Evolutionary conservation across 2,888 invertebrate genomes (phyloP).

Genomic region (Anorthoa munda): DNA sequence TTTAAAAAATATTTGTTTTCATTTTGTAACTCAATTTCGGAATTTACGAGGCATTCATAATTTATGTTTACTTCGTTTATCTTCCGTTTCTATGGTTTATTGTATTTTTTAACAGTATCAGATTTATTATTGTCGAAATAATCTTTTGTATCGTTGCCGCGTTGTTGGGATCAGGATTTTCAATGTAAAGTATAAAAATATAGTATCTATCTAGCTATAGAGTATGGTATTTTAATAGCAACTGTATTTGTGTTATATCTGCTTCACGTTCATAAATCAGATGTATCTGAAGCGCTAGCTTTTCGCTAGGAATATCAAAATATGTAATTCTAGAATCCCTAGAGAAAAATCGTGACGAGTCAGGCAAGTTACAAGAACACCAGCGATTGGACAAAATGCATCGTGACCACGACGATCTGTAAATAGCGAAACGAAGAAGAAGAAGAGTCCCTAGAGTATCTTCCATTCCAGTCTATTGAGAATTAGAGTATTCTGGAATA

Average conservation of each 20-base stretch:
- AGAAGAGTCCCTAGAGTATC: neutral
- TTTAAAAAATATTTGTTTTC: neutral
- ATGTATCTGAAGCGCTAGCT: neutral
- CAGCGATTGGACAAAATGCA: too few species aligned
- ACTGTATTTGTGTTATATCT: neutral
- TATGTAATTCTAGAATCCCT: too few species aligned
- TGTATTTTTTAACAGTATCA: neutral
- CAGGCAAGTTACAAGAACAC: too few species aligned
- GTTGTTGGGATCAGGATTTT: neutral
- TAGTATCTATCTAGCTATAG: neutral
- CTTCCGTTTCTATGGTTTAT: neutral
- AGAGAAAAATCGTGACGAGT: too few species aligned
- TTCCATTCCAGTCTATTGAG: too few species aligned
- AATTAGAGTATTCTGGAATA: neutral
- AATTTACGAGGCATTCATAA: neutral
- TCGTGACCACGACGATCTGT: too few species aligned
- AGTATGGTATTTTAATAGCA: neutral
- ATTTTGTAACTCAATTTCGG: slow-evolving; percentile 12
- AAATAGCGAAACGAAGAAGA: too few species aligned
- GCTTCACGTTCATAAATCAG: neutral
- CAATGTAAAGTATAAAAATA: neutral
- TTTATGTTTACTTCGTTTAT: slow-evolving; percentile 6
- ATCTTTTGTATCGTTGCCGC: neutral
- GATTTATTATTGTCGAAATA: neutral
- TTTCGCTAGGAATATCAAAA: neutral